These are phyloP conservation scores for Rhinoderma darwinii DNA, from an alignment of 2,113 vertebrate species.

Conservation along the genomic window DNA sequence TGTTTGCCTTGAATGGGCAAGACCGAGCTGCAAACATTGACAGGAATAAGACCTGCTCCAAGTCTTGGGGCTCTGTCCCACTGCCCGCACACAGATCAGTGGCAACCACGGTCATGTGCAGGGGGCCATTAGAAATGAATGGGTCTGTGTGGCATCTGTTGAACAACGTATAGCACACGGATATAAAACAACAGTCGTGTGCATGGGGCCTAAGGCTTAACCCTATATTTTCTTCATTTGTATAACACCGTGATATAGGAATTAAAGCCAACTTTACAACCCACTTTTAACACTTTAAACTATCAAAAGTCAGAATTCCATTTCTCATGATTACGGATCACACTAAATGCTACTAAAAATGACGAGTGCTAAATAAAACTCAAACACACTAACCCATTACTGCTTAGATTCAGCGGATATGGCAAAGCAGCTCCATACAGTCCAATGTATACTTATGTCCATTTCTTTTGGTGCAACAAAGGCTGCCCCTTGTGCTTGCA, in stretches of 20 bases:
- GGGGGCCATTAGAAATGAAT: too few relatives aligned
- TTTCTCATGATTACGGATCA: neutral
- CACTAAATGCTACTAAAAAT: neutral
- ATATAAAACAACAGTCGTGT: too few relatives aligned
- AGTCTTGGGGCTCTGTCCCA: too few relatives aligned
- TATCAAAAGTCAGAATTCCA: slow-evolving; percentile 5
- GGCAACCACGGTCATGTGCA: too few relatives aligned
- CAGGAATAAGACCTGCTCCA: too few relatives aligned
- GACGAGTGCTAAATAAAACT: neutral
- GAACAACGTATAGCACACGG: too few relatives aligned
- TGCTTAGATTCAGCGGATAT: neutral
- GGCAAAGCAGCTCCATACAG: neutral
- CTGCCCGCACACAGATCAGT: too few relatives aligned
- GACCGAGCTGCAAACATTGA: too few relatives aligned
- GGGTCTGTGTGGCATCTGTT: too few relatives aligned
- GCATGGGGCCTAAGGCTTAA: neutral
- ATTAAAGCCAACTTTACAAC: neutral
- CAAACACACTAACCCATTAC: neutral
- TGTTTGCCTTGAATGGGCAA: too few relatives aligned
- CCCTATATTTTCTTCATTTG: neutral
- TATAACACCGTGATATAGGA: neutral
- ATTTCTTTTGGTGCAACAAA: neutral
- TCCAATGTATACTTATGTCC: neutral
- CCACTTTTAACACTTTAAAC: neutral
- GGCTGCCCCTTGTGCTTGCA: too few relatives aligned